Evolutionary conservation across 2,888 invertebrate genomes (phyloP), one percentile per base, ranked within the genome.

Genomic region (Tetrapedia diversipes): DNA sequence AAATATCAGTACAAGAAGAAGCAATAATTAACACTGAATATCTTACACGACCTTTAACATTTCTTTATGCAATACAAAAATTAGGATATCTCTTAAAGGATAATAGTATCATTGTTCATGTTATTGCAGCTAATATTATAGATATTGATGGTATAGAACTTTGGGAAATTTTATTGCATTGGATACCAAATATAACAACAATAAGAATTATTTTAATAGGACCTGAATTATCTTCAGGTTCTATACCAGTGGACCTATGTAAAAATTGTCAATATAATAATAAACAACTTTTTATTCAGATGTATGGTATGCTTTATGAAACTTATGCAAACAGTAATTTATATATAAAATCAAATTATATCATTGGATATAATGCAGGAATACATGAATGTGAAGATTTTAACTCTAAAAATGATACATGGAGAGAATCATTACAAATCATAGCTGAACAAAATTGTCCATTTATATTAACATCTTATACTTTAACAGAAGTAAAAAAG

Each of bases 121-220:
- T 92, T 16, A 86, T 92, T 71, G 92, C 90, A 16, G 89, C 91
- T 0, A 89, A 89, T 72, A 68, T 81, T 22, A 80, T 87, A 22
- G 92, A 91, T 76, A 70, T 86, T 2, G 75, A 83, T n/a, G 84
- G 86, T 67, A 67, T 88, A 19, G 79, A 82, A 63, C 75, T 86
- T 60, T 91, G 91, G 89, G 91, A 92, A 81, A 85, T 87, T 41
- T 56, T 92, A 6, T 84, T 91, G 4, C 91, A 92, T 77, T 90
- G 89, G 88, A 49, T 90, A 39, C 84, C 87, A 22, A 47, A 78
- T 37, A 67, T 90, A 27, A 84, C 65, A 29, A 68, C 64, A 4
- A 47, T 90, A 34, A 74, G 79, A 43, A 65, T 92, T 37, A 41
- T 88, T 47, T 78, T 92, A 32, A 80, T 92, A 61, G 91, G 92